Conservation (phyloP, 1,140 invertebrate species). For the Orchesella cincta region DNA sequence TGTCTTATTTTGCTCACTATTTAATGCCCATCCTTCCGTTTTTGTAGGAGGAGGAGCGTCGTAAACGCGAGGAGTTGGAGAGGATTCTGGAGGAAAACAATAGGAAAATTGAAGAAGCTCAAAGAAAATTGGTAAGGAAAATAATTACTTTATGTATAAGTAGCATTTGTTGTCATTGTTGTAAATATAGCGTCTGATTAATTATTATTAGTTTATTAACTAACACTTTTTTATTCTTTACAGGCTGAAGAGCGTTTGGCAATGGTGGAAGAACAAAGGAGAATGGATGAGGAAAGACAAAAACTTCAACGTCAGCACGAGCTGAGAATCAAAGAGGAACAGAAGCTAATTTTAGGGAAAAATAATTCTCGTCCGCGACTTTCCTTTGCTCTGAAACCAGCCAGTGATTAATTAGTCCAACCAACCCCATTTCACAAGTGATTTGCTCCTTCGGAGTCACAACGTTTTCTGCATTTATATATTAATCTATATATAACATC, state of each 20-base stretch:
- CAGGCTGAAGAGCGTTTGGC: constrained; percentile 94
- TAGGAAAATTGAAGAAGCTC: constrained; percentile 93
- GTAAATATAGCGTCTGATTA: constrained; percentile 15
- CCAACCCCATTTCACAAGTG: no score
- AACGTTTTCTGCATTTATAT: not conserved
- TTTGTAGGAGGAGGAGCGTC: constrained; percentile 91
- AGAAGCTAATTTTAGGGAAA: constrained; percentile 95
- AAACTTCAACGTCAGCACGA: constrained; percentile 89
- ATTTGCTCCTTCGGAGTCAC: not conserved
- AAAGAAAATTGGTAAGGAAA: constrained; percentile 86
- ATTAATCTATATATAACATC: no score
- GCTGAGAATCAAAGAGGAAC: constrained; percentile 87
- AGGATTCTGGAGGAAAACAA: constrained; percentile 97
- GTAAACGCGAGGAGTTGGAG: constrained; percentile 91
- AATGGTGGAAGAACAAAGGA: constrained; percentile 93
- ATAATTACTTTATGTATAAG: not conserved
- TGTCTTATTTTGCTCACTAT: not conserved
- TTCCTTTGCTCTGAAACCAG: constrained; percentile 81
- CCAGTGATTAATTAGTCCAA: constrained; percentile 52
- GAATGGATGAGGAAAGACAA: constrained; percentile 93
- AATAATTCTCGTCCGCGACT: constrained; percentile 94
- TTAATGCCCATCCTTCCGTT: constrained; percentile 53
- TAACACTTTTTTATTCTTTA: constrained; percentile 48
- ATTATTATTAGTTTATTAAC: constrained; percentile 34
- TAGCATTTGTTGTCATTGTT: constrained; percentile 19